These are phyloP conservation scores for Arion vulgaris DNA, from an alignment of 1,140 invertebrate genomes.

Conservation along the genomic window DNA sequence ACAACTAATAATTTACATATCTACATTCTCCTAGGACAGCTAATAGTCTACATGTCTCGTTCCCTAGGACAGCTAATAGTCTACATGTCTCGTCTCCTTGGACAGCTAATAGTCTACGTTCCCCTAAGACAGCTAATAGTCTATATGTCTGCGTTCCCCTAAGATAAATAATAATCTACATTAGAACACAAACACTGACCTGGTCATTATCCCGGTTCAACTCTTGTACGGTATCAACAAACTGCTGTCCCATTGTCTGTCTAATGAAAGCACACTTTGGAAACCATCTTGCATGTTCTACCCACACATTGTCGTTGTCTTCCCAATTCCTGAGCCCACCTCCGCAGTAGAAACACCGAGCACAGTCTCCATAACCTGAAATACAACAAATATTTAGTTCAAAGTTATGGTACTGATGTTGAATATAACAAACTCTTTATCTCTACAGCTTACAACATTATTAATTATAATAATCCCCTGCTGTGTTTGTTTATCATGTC, in stretches of 20 bases:
- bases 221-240: conserved; percentile 75
- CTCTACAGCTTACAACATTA: too few relatives aligned
- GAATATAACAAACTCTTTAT: background rate
- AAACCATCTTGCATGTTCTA: conserved; percentile 78
- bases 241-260: conserved; percentile 83
- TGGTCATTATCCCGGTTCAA: conserved; percentile 31
- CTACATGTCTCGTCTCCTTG: too few relatives aligned
- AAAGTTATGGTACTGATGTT: background rate
- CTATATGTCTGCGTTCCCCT: too few relatives aligned
- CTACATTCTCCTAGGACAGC: too few relatives aligned
- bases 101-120: too few relatives aligned
- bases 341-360: conserved; percentile 87
- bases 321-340: conserved; percentile 83
- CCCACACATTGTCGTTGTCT: conserved; percentile 81
- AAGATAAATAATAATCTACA: too few relatives aligned
- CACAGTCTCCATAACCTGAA: conserved; percentile 79
- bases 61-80: too few relatives aligned
- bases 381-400: background rate
- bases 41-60: too few relatives aligned
- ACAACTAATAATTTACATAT: too few relatives aligned
- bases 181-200: background rate
- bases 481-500: too few relatives aligned
- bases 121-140: too few relatives aligned
- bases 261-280: conserved; percentile 83
- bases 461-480: too few relatives aligned